Base-by-base conservation (phyloP, 2,113 vertebrate species). In the Alexandromys fortis region DNA sequence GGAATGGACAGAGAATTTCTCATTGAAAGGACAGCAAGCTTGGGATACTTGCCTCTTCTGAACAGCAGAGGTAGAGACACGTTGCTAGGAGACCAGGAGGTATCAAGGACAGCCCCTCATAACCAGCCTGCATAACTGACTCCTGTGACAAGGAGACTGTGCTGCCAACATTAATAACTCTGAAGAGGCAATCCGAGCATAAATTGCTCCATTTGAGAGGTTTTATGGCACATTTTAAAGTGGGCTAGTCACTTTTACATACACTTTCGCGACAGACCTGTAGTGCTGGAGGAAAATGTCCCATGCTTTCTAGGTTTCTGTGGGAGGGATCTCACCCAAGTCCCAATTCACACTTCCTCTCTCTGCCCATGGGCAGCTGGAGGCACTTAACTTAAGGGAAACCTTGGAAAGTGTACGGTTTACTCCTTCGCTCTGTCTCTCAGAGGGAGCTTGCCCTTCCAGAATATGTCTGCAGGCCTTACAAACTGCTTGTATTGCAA, bases 21-120 rank as follows among this genome's bases (percentile, higher is more conserved):
- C 33, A 24, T 94, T 55, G 12, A 2, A 0, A 73, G 86, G 52
- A 96, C 49, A 73, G 47, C 33, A 65, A 13, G 19, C 85, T 49
- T 87, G 42, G 28, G 45, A 90, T 70, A 72, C 47, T 47, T 19
- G 8, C 16, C 6, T 92, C 26, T 90, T 89, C 89, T 85, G 45
- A 94, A 89, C 72, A 86, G 47, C 49, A 3, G 92, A 83, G 38
- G 86, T 72, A 42, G 76, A 90, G 49, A 4, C 0, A 0, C 0
- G 78, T 94, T 97, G 73, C 94, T 91, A 86, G 21, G 95, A 89
- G 76, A 97, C 91, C 67, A 89, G 85, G n/a, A 91, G 88, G 67
- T 22, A 47, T 55, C 63, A n/a, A 33, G 47, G 76, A 88, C 76
- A 22, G 75, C 26, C 67, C 91, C 81, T 94, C 61, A 26, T 30